Evolutionary conservation across 2,797 vertebrate genomes (phyloP).

Genomic region (Sebastes miniatus): DNA sequence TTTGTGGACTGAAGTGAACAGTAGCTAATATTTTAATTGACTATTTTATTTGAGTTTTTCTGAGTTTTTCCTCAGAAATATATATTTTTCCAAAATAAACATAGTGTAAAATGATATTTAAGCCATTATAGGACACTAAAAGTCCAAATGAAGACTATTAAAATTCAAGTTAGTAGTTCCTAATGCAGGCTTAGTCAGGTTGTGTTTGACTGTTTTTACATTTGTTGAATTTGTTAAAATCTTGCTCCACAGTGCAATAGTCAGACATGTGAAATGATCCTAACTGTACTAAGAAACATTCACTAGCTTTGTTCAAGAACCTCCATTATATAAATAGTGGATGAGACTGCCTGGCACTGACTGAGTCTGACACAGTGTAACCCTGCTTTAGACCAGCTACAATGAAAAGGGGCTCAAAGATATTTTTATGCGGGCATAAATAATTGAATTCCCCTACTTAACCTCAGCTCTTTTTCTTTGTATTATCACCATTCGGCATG

Average conservation of each 20-base stretch:
- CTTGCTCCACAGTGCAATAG: not conserved
- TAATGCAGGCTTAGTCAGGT: too few species aligned
- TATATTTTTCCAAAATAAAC: not conserved
- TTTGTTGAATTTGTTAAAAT: not conserved
- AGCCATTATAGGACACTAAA: not conserved
- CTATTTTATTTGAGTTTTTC: not conserved
- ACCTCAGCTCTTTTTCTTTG: conserved; percentile 67
- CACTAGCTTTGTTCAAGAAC: conserved; percentile 8
- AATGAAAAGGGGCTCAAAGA: conserved; percentile 52
- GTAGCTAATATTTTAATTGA: not conserved
- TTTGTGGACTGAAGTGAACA: not conserved
- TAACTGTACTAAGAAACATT: not conserved
- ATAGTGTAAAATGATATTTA: not conserved
- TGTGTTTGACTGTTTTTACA: not conserved
- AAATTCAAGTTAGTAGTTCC: not conserved
- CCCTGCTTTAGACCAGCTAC: conserved; percentile 31
- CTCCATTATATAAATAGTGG: conserved; percentile 55
- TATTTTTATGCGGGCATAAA: conserved; percentile 64
- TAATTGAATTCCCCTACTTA: conserved; percentile 67
- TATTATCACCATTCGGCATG: conserved; percentile 67
- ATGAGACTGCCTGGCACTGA: conserved; percentile 55
- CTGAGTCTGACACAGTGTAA: conserved; percentile 48
- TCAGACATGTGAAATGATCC: not conserved
- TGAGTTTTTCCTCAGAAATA: not conserved
- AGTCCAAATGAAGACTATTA: not conserved